A percentile compares a stretch with the other conserved stretches of the same genome.
Evolutionary conservation across 2,888 invertebrate genomes (phyloP).

Genomic region (Linnaemya vulpina): DNA sequence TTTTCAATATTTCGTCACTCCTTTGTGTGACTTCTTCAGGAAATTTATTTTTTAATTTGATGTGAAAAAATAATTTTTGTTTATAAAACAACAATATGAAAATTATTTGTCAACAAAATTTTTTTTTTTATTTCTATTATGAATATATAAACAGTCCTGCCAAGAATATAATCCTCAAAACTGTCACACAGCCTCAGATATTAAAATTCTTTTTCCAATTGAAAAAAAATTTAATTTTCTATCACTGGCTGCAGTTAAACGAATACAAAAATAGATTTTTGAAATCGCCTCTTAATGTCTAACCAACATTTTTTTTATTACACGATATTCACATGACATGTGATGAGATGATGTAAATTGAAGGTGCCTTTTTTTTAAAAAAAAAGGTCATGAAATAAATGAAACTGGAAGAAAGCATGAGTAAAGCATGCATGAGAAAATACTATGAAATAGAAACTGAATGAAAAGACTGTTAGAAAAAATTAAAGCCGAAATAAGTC

Average conservation of each 20-base stretch:
- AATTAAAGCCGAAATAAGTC: constrained; percentile 46
- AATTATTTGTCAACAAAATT: too few relatives aligned
- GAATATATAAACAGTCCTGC: too few relatives aligned
- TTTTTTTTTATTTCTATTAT: too few relatives aligned
- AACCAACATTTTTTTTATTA: not conserved
- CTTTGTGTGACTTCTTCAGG: too few relatives aligned
- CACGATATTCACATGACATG: constrained; percentile 53
- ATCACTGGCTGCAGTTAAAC: not conserved
- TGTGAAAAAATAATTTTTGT: too few relatives aligned
- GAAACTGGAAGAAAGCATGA: constrained; percentile 13
- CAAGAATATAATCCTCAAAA: too few relatives aligned
- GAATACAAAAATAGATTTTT: not conserved
- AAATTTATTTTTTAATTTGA: too few relatives aligned
- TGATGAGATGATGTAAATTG: constrained; percentile 43
- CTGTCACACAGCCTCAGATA: too few relatives aligned
- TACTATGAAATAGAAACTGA: constrained; percentile 29
- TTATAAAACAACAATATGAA: too few relatives aligned
- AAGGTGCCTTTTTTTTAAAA: not conserved
- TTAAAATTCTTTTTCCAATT: constrained; percentile 46
- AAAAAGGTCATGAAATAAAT: not conserved
- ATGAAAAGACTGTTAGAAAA: constrained; percentile 29
- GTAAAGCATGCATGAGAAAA: constrained; percentile 12
- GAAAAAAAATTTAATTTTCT: constrained; percentile 9
- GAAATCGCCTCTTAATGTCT: constrained; percentile 28
- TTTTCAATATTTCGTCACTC: too few relatives aligned